These are phyloP conservation scores for Picus viridis DNA, from an alignment of 2,797 vertebrate genomes.

Conservation along the genomic window DNA sequence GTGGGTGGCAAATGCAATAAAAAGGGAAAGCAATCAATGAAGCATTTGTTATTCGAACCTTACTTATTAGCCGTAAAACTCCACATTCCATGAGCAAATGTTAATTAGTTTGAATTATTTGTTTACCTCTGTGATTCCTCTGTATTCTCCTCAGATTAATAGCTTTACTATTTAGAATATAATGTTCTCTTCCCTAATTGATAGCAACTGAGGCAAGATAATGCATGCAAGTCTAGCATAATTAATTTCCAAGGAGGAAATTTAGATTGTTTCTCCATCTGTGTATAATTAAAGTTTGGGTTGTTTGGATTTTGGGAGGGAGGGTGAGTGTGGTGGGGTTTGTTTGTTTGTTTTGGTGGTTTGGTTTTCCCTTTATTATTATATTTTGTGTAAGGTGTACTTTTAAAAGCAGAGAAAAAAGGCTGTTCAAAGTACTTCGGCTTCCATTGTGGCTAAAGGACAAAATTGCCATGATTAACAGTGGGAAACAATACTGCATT, in stretches of 20 bases:
- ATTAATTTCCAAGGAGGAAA: constrained; percentile 16
- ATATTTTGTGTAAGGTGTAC: not conserved
- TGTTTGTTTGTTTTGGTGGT: not conserved
- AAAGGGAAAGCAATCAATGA: constrained; percentile 46
- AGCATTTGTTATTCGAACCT: constrained; percentile 45
- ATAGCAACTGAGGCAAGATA: constrained; percentile 24
- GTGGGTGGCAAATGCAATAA: constrained; percentile 46
- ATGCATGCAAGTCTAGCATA: not conserved
- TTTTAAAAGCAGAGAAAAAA: constrained; percentile 23
- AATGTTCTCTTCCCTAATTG: constrained; percentile 45
- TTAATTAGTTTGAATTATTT: constrained; percentile 74
- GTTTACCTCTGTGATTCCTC: constrained; percentile 61
- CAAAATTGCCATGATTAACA: not conserved
- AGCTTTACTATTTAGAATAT: constrained; percentile 26
- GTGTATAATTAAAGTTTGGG: not conserved
- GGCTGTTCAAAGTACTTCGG: not conserved
- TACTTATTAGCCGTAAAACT: constrained; percentile 58
- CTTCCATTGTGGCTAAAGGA: not conserved
- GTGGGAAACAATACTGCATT: not conserved
- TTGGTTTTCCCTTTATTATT: not conserved
- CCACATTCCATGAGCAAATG: constrained; percentile 32
- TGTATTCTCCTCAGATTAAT: constrained; percentile 51
- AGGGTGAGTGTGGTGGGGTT: not conserved
- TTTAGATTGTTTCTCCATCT: not conserved
- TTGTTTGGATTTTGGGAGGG: not conserved